Evolutionary conservation across 2,888 invertebrate genomes (phyloP).

Genomic region (Sepioteuthis lessoniana): DNA sequence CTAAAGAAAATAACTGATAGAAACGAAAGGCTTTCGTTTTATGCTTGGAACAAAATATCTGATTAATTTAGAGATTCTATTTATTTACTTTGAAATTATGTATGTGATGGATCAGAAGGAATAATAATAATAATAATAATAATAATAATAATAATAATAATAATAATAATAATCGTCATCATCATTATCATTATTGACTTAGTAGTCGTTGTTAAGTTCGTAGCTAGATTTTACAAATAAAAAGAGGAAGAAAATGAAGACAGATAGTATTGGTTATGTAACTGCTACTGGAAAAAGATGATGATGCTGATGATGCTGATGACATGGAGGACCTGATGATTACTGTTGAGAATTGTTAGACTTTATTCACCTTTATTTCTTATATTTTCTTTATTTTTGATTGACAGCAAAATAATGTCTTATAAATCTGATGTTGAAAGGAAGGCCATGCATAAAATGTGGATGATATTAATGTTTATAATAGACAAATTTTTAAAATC

Average conservation of each 20-base stretch:
- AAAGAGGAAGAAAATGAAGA: background rate
- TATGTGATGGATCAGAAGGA: too few species aligned
- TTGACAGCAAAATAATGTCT: background rate
- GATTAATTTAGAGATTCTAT: background rate
- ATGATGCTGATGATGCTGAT: background rate
- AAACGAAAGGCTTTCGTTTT: background rate
- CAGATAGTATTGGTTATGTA: background rate
- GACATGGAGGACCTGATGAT: too few species aligned
- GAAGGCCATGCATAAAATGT: too few species aligned
- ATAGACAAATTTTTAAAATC: too few species aligned
- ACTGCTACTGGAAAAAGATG: background rate
- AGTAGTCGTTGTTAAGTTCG: background rate
- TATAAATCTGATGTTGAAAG: background rate
- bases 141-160: too few species aligned
- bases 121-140: too few species aligned
- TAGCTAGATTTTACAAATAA: background rate
- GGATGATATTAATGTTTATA: too few species aligned
- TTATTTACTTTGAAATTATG: background rate
- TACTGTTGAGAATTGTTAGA: background rate
- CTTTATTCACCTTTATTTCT: background rate
- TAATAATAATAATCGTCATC: too few species aligned
- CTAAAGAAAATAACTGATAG: background rate
- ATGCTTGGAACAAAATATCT: background rate
- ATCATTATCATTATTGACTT: background rate
- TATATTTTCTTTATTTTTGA: background rate